phyloP scores from a whole-genome alignment of 1,140 invertebrate species.

The Melitaea cinxia region DNA sequence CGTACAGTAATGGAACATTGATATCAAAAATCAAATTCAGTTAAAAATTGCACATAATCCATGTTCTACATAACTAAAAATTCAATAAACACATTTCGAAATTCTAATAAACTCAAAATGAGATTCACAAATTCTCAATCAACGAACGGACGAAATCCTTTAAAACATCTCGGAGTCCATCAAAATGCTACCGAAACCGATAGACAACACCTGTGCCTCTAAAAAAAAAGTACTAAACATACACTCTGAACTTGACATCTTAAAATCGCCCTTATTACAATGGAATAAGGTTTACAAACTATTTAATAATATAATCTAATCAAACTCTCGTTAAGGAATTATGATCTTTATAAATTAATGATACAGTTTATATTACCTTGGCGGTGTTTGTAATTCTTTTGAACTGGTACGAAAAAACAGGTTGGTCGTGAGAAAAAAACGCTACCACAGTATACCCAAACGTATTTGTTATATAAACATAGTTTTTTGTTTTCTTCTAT shows the following conservation, averaged over 20 bases:
- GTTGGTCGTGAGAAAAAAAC: conserved; percentile 39
- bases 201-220: conserved; percentile 14
- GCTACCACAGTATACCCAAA: conserved; percentile 22
- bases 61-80: no score
- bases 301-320: neutral
- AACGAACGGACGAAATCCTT: neutral
- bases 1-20: no score
- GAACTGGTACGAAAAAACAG: conserved; percentile 26
- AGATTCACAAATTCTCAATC: neutral
- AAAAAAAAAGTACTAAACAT: conserved; percentile 3
- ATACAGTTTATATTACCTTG: neutral
- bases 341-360: neutral
- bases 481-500: neutral
- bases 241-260: neutral
- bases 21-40: no score
- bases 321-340: conserved; percentile 5
- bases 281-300: neutral
- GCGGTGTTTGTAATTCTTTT: neutral
- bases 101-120: neutral
- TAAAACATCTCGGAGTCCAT: neutral
- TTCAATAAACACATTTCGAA: no score
- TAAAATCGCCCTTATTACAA: conserved; percentile 18
- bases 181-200: conserved; percentile 13
- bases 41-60: no score
- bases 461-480: conserved; percentile 8